Conservation (phyloP, 2,113 vertebrate genomes). For the Sprattus sprattus region DNA sequence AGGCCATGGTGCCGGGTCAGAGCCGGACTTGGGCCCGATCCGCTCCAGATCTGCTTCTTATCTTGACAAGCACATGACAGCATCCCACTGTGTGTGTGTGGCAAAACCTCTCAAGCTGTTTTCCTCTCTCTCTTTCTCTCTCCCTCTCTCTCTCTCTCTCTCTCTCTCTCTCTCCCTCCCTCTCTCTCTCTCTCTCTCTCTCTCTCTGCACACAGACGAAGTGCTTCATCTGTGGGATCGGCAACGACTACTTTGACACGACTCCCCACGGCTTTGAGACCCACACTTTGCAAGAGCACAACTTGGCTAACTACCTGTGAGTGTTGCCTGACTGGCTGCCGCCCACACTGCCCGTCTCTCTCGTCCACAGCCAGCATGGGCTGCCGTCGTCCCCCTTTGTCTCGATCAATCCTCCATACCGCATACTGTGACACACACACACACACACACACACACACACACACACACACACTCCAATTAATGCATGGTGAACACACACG, state of each 20-base stretch:
- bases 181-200: background rate
- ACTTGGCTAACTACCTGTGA: constrained; percentile 98
- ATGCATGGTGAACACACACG: too few relatives aligned
- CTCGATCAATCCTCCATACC: too few relatives aligned
- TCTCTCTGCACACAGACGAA: constrained; percentile 84
- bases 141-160: too few relatives aligned
- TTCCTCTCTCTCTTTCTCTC: background rate
- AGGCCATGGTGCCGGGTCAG: background rate
- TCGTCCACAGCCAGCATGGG: background rate
- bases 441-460: constrained; percentile 34
- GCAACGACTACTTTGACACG: constrained; percentile 97
- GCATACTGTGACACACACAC: constrained; percentile 36
- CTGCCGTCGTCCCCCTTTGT: background rate
- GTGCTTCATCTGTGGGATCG: constrained; percentile 98
- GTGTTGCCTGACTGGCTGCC: constrained; percentile 56
- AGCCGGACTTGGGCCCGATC: background rate
- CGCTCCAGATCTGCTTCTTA: background rate
- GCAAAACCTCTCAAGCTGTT: background rate
- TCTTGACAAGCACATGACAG: background rate
- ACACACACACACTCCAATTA: background rate
- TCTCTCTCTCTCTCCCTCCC: background rate
- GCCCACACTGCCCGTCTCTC: background rate
- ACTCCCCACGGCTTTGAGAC: constrained; percentile 97
- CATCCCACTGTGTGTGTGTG: background rate
- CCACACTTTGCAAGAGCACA: constrained; percentile 98